These are phyloP conservation scores for Philereme transversata DNA, from an alignment of 2,888 invertebrate genomes.

Conservation along the genomic window DNA sequence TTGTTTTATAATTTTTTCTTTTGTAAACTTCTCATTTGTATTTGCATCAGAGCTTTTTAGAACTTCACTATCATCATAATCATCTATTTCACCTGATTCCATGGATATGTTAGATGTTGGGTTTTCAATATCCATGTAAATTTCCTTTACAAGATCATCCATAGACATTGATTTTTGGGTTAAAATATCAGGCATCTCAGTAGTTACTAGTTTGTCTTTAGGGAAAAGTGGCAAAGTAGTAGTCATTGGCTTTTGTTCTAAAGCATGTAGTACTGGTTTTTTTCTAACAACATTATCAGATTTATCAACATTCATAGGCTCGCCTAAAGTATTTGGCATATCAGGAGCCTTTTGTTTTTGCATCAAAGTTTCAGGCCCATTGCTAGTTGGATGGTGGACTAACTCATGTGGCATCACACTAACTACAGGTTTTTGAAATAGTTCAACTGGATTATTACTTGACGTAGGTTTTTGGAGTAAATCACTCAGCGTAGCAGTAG, in stretches of 20 bases:
- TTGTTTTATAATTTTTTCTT: background rate
- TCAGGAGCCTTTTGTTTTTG: constrained; percentile 15
- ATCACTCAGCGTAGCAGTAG: constrained; percentile 1
- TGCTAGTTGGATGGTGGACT: background rate
- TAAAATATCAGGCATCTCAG: background rate
- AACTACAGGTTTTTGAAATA: background rate
- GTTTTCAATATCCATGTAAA: constrained; percentile 55
- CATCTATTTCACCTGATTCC: constrained; percentile 55
- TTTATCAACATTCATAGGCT: constrained; percentile 19
- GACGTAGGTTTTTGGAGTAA: constrained; percentile 12
- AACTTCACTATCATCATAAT: constrained; percentile 30
- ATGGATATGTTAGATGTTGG: constrained; percentile 45
- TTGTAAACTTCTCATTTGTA: constrained; percentile 11
- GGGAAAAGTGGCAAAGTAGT: constrained; percentile 10
- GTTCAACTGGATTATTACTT: background rate
- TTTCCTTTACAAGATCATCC: constrained; percentile 42
- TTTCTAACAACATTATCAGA: background rate
- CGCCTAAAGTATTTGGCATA: constrained; percentile 3
- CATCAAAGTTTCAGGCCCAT: background rate
- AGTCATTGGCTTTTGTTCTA: constrained; percentile 1
- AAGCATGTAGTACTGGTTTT: background rate
- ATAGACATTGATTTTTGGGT: constrained; percentile 8
- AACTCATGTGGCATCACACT: constrained; percentile 1
- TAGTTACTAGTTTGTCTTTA: background rate
- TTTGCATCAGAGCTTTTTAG: constrained; percentile 1